Evolutionary conservation across 2,888 invertebrate genomes (phyloP).

Genomic region (Cenopis cana): DNA sequence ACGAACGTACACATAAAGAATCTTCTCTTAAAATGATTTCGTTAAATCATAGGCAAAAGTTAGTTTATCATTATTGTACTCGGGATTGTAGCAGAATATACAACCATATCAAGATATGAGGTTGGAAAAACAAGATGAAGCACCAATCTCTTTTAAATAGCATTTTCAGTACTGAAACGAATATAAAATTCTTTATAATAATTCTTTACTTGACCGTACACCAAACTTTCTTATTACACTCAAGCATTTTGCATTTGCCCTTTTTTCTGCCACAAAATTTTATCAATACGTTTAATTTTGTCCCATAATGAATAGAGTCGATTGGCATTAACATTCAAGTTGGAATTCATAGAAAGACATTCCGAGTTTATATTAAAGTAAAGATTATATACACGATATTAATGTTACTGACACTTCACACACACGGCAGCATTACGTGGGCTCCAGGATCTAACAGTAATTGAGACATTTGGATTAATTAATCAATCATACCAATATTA

Average conservation of each 20-base stretch:
- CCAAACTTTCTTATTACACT: not conserved
- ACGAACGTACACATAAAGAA: too few species aligned
- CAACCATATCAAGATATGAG: too few species aligned
- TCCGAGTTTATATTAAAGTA: too few species aligned
- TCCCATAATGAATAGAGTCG: constrained; percentile 35
- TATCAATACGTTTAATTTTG: not conserved
- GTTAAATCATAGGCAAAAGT: too few species aligned
- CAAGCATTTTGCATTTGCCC: not conserved
- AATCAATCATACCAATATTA: not conserved
- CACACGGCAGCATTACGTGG: constrained; percentile 50
- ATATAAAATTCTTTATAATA: not conserved
- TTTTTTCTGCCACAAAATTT: constrained; percentile 3
- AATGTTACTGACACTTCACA: constrained; percentile 43
- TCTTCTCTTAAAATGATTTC: too few species aligned
- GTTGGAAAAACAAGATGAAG: too few species aligned
- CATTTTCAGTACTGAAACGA: too few species aligned
- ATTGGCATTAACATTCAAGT: constrained; percentile 24
- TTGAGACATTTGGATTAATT: not conserved
- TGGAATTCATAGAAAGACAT: not conserved
- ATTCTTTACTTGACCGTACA: not conserved
- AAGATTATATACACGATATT: not conserved
- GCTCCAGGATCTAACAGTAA: constrained; percentile 50
- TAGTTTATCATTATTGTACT: too few species aligned
- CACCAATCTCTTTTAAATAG: too few species aligned
- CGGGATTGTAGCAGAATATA: too few species aligned